A percentile compares a stretch with the other conserved stretches of the same genome.
Evolutionary conservation across 2,888 invertebrate genomes (phyloP).

Genomic region (Hymenopus coronatus): DNA sequence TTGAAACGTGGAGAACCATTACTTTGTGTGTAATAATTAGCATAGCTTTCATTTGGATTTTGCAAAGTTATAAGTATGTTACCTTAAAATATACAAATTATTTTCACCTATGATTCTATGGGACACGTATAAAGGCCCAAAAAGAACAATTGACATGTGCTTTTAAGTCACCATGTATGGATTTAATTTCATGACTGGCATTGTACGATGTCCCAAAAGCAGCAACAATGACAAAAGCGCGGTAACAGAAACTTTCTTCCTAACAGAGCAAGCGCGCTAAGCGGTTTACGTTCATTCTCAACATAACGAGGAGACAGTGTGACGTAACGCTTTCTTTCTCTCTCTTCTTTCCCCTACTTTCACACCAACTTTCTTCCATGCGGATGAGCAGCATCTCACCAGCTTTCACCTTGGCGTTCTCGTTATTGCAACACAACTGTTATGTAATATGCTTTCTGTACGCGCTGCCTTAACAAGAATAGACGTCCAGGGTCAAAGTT

Average conservation of each 20-base stretch:
- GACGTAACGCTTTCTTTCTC: constrained; percentile 1
- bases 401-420: not conserved
- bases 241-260: not conserved
- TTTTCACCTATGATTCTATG: too few species aligned
- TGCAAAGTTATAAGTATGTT: too few species aligned
- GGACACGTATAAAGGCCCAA: too few species aligned
- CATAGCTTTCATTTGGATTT: too few species aligned
- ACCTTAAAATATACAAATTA: too few species aligned
- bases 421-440: not conserved
- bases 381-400: not conserved
- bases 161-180: too few species aligned
- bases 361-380: constrained; percentile 1
- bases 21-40: too few species aligned
- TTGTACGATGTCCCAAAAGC: too few species aligned
- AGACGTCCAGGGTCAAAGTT: not conserved
- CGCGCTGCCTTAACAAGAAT: not conserved
- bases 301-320: not conserved
- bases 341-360: constrained; percentile 4
- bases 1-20: too few species aligned
- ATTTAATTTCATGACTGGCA: too few species aligned
- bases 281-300: not conserved
- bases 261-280: not conserved
- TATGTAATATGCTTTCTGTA: not conserved
- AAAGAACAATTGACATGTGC: too few species aligned
- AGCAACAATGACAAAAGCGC: too few species aligned